Evolutionary conservation across 2,113 vertebrate genomes (phyloP).

Genomic region (Melanerpes formicivorus): DNA sequence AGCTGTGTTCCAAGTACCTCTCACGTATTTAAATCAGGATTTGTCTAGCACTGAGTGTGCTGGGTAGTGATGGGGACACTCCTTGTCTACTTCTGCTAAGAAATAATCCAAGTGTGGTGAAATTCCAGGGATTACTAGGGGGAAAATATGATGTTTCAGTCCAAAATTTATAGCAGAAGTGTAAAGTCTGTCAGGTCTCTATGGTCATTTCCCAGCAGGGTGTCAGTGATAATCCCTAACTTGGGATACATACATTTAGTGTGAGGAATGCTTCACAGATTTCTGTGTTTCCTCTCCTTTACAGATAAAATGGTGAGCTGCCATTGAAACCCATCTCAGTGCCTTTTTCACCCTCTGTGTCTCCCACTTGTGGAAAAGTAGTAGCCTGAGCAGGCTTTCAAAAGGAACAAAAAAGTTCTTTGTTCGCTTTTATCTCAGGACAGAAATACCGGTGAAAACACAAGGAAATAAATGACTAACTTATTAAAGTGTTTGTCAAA

Average conservation of each 20-base stretch:
- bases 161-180: neutral
- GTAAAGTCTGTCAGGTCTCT: neutral
- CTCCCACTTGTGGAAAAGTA: neutral
- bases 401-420: neutral
- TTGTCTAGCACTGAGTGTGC: neutral
- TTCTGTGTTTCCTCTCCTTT: neutral
- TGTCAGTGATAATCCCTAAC: neutral
- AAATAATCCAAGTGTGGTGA: neutral
- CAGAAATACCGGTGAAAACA: neutral
- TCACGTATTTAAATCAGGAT: neutral
- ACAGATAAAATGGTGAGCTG: fast-evolving
- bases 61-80: neutral
- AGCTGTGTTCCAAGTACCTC: neutral
- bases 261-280: neutral
- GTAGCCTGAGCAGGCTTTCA: neutral
- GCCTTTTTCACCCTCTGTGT: neutral
- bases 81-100: neutral
- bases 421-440: constrained; percentile 9
- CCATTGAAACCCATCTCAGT: neutral
- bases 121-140: neutral
- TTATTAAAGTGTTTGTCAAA: neutral
- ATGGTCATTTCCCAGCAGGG: neutral
- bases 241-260: neutral
- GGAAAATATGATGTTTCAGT: neutral
- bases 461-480: constrained; percentile 13